Conservation (phyloP, 2,797 vertebrate species). For the Poecilia velifera region DNA sequence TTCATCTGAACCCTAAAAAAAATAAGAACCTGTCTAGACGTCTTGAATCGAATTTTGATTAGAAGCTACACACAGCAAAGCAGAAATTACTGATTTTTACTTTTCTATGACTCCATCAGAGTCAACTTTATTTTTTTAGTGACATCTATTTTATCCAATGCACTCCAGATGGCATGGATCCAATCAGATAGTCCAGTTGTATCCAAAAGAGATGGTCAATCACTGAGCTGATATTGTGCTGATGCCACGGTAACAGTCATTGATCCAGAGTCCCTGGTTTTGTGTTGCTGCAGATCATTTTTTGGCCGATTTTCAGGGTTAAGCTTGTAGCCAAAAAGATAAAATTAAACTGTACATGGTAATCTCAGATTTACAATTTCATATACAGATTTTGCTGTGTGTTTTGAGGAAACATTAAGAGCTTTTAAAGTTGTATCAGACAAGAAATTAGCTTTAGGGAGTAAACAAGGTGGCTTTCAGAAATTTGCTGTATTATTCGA, state of each 20-base stretch:
- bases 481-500: neutral
- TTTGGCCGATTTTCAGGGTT: neutral
- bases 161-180: neutral
- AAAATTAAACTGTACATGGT: too few relatives aligned
- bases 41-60: neutral
- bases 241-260: neutral
- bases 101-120: neutral
- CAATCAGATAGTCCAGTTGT: neutral
- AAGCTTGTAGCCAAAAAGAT: neutral
- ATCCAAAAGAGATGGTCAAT: neutral
- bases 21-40: neutral
- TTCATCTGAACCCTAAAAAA: neutral
- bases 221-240: neutral
- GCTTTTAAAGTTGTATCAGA: neutral
- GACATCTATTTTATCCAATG: neutral
- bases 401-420: neutral
- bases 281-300: neutral
- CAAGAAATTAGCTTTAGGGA: neutral
- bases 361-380: too few relatives aligned
- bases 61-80: neutral
- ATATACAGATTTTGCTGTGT: neutral
- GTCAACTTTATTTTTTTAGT: neutral
- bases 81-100: neutral
- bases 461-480: neutral
- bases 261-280: neutral